Evolutionary conservation across 1,140 invertebrate genomes (phyloP).

Genomic region (Hyles vespertilio): DNA sequence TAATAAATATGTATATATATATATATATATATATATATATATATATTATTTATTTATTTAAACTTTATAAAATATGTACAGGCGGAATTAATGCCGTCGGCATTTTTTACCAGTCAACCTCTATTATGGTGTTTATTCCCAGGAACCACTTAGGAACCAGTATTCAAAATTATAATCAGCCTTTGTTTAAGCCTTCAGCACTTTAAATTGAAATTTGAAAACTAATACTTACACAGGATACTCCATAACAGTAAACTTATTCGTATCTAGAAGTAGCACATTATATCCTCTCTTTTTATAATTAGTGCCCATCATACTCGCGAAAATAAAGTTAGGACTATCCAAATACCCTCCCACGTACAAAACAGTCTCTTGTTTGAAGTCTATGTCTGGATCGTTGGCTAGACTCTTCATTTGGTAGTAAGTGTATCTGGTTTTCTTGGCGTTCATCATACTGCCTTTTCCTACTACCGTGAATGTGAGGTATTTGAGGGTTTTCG

Average conservation of each 20-base stretch:
- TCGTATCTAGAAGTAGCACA: slow-evolving; percentile 42
- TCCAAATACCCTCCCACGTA: slow-evolving; percentile 50
- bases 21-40: too few species aligned
- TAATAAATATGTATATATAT: too few species aligned
- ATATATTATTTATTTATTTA: too few species aligned
- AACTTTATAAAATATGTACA: too few species aligned
- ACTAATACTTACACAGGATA: slow-evolving; percentile 43
- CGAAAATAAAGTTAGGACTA: slow-evolving; percentile 35
- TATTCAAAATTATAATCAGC: too few species aligned
- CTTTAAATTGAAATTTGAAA: too few species aligned
- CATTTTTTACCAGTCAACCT: too few species aligned
- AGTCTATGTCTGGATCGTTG: slow-evolving; percentile 41
- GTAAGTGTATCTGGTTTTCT: slow-evolving; percentile 40
- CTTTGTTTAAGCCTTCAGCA: too few species aligned
- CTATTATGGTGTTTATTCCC: too few species aligned
- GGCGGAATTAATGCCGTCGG: too few species aligned
- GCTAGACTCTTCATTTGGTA: slow-evolving; percentile 45
- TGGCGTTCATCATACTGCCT: slow-evolving; percentile 7
- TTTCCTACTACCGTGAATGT: slow-evolving; percentile 26
- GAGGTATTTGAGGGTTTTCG: slow-evolving; percentile 39
- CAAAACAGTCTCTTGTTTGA: slow-evolving; percentile 40
- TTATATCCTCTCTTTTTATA: slow-evolving; percentile 48
- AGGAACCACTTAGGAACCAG: too few species aligned
- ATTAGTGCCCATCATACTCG: slow-evolving; percentile 10
- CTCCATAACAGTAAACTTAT: slow-evolving; percentile 38